A percentile compares a stretch with the other conserved stretches of the same genome.
Conservation (phyloP, 2,888 invertebrate species). For the Crepidodera aurea region DNA sequence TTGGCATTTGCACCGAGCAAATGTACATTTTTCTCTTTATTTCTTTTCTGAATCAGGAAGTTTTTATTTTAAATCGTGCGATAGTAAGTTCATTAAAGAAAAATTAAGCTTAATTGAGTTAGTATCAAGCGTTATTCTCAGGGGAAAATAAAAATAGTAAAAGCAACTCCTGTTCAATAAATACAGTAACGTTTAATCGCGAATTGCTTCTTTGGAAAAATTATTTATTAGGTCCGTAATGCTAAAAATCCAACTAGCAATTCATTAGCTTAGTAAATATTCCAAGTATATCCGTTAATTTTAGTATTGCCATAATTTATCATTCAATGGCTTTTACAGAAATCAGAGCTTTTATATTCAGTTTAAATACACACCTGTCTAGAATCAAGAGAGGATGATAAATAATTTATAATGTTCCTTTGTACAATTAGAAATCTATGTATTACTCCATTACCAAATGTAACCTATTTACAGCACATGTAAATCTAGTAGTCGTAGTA, state of each 20-base stretch:
- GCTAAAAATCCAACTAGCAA: too few species aligned
- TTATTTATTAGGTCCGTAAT: too few species aligned
- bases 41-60: not conserved
- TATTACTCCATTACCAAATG: too few species aligned
- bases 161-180: too few species aligned
- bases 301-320: too few species aligned
- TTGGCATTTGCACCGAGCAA: not conserved
- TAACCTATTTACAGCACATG: too few species aligned
- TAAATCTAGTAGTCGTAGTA: too few species aligned
- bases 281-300: too few species aligned
- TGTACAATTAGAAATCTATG: not conserved
- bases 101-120: conserved; percentile 1
- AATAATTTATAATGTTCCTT: conserved; percentile 4
- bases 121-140: not conserved
- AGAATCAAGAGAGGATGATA: not conserved
- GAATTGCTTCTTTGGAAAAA: not conserved
- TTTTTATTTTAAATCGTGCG: not conserved
- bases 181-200: too few species aligned
- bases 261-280: too few species aligned
- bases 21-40: not conserved
- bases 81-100: conserved; percentile 9
- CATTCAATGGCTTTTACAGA: too few species aligned
- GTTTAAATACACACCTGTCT: conserved; percentile 4
- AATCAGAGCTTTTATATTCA: too few species aligned
- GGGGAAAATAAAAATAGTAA: not conserved